Base-by-base conservation (phyloP, 1,140 invertebrate species). In the Spodoptera frugiperda region DNA sequence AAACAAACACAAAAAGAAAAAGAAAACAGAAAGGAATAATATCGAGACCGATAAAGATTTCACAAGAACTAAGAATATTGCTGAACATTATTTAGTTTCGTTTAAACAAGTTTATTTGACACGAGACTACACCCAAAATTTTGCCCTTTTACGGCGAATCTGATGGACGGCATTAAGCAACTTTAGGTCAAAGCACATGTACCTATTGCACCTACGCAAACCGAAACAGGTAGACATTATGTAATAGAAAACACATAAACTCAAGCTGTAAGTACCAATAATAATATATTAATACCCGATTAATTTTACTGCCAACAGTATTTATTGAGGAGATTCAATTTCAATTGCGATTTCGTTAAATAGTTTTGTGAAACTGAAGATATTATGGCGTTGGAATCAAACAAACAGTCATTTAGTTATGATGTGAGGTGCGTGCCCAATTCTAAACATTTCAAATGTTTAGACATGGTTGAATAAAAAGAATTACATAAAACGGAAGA, bases 161-260 rank as follows among this genome's bases (percentile, higher is more conserved):
- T 67, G 19, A 55, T 67, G 30, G 53, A 51, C 25, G 21, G 48
- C 21, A 54, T 76, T 76, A 33, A 21, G 48, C n/a, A 76, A 76
- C 49, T 44, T 21, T 67, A 76, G 59, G 73, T 76, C 73, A 67
- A 76, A 76, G 48, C 54, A 67, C 48, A 46, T 21, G 14, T 33
- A n/a, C n/a, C n/a, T n/a, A 49, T 4, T 30, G 70, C 70, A 25
- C 71, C 71, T 73, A 73, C 71, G 71, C 71, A 19, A 30, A 59
- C n/a, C 54, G 44, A 49, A 49, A 51, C 71, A 59, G 71, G 71
- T 63, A 63, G 33, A 63, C 25, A 59, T 73, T 61, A 73, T 33
- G 55, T n/a, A 73, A 73, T 61, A 61, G 44, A 49, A 67, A 48
- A 25, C 33, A 46, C 49, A 67, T 67, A 49, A 67, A 67, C 4